Conservation (phyloP, 2,797 vertebrate species). For the Mormyrops boulengeri region DNA sequence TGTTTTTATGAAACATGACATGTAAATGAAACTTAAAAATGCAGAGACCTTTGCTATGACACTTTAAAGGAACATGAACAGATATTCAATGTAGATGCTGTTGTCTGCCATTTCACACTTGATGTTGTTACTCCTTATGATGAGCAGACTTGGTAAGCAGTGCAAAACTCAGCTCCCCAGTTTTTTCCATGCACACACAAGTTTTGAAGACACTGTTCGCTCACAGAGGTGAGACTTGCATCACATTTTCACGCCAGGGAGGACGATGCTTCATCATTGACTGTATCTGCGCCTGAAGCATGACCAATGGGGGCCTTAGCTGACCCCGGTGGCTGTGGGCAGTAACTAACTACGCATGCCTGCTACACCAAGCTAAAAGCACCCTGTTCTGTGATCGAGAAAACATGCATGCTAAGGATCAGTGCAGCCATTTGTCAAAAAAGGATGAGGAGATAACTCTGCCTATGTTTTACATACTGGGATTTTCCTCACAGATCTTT, state of each 20-base stretch:
- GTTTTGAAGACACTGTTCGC: neutral
- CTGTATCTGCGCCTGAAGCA: neutral
- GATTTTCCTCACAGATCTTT: neutral
- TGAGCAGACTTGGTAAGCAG: too few relatives aligned
- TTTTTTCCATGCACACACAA: neutral
- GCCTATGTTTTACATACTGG: neutral
- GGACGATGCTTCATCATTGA: neutral
- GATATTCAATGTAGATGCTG: neutral
- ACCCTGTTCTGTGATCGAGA: neutral
- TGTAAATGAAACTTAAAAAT: neutral
- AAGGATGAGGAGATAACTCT: neutral
- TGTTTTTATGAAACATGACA: neutral
- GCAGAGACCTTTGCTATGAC: neutral
- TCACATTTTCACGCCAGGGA: neutral
- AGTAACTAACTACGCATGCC: neutral
- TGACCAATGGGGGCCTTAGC: neutral
- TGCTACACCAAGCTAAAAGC: neutral
- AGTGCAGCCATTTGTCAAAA: neutral
- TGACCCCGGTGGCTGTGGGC: neutral
- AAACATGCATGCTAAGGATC: neutral
- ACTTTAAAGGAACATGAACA: neutral
- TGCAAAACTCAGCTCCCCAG: too few relatives aligned
- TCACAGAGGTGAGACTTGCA: neutral
- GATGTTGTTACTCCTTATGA: too few relatives aligned
- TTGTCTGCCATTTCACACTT: neutral